A percentile compares a stretch with the other conserved stretches of the same genome.
Evolutionary conservation across 2,113 vertebrate genomes (phyloP).

Genomic region (Sylvia atricapilla): DNA sequence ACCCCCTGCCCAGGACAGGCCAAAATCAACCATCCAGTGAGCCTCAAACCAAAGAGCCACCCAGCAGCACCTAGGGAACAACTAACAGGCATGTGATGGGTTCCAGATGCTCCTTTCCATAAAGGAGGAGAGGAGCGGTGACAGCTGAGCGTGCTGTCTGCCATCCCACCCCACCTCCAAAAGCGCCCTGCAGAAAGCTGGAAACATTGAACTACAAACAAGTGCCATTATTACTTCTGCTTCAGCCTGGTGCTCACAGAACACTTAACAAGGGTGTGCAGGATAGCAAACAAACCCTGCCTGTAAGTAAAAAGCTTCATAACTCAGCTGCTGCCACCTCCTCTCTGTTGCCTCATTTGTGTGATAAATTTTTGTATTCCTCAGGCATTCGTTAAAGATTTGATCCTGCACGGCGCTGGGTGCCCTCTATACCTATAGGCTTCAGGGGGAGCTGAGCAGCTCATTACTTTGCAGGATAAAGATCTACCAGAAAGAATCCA

Average conservation of each 20-base stretch:
- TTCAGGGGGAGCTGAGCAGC: background rate
- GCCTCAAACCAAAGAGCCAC: background rate
- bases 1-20: background rate
- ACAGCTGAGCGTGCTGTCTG: accelerated
- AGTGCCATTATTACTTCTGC: background rate
- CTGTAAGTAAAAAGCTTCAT: background rate
- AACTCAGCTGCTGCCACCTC: slow-evolving; percentile 14
- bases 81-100: background rate
- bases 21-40: background rate
- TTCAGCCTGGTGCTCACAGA: background rate
- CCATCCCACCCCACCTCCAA: background rate
- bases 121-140: background rate
- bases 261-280: background rate
- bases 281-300: background rate
- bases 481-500: background rate
- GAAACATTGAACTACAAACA: background rate
- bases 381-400: background rate
- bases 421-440: background rate
- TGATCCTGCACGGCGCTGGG: background rate
- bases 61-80: background rate
- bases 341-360: background rate
- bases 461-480: slow-evolving; percentile 32
- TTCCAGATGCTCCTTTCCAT: background rate
- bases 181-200: background rate
- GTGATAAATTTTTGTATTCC: slow-evolving; percentile 13